Base-by-base conservation (phyloP, 53 echinoderm and acorn worm species). In the Luidia sarsii region DNA sequence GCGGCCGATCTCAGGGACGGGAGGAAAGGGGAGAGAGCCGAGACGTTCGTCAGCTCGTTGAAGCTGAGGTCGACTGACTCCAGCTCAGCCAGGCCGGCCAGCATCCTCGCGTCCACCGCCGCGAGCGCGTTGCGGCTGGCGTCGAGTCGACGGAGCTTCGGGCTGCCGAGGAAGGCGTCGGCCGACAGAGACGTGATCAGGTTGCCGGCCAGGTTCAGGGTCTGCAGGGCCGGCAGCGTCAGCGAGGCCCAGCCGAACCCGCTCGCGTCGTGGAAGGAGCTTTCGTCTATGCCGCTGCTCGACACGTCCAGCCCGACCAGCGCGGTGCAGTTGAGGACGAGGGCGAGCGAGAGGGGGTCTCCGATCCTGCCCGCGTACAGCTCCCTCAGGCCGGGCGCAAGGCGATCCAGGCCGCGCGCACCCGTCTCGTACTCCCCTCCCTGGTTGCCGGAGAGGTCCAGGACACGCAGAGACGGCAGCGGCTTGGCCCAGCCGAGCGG, bases 361-460 rank as follows among this genome's bases (percentile, higher is more conserved):
- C 34, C n/a, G 30, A 71, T 71, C 33, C 36, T 71, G 52, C 50
- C 52, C 2, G 46, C 50, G 23, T 71, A 35, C 10, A 71, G 35
- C 21, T 53, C 71, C 34, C 52, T 34, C 20, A 71, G 71, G 35
- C 14, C 34, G n/a, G 71, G 71, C 20, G 71, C 51, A 20, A 71
- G 36, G 18, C 11, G 16, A 52, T 24, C 29, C 2, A 71, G 71
- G 34, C 51, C 35, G 71, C 50, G 52, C 9, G 71, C 35, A 52
- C 52, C 46, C n/a, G 71, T 71, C 10, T 33, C 28, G 22, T 71
- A 71, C 52, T 71, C 71, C 19, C 71, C 71, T 15, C 71, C 71
- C 24, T 50, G 32, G 19, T 71, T 71, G 10, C 23, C 51, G 11
- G 71, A 71, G 33, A 53, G 34, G 33, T 71, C 53, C 22, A 71